Base-by-base conservation (phyloP, 1,140 invertebrate genomes). In the Calliphora vicina region DNA sequence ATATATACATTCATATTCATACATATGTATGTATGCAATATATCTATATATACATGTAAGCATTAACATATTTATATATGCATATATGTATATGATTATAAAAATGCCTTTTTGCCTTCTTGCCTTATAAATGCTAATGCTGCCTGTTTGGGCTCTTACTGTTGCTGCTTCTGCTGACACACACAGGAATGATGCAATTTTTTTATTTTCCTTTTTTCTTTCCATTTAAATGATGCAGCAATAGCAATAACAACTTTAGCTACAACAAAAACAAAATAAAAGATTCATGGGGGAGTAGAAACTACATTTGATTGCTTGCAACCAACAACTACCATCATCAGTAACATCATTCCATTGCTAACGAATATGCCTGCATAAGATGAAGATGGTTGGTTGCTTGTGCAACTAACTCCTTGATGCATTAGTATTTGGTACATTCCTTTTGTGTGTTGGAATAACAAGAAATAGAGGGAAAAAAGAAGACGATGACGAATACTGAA, bases 371-470 rank as follows among this genome's bases (percentile, higher is more conserved):
- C 50, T 12, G 13, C 50, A 17, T 15, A 12, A 15, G 45, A 12
- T 50, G 45, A 12, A 5, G 45, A 12, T 50, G 12, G 13, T 57
- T 35, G 50, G 50, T 15, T 57, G 50, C 50, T 57, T 57, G 13
- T 17, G 50, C 50, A 1, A 17, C n/a, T 67, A 67, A 67, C 61
- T 67, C 61, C 61, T 67, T 67, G n/a, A 67, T 23, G 61, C 20
- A 67, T 67, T 67, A 67, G 61, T n/a, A 67, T 67, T 67, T 67
- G n/a, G n/a, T 67, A 67, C 61, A 67, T 67, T 67, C 61, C 61
- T 67, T 67, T 67, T 67, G 61, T 67, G 61, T 50, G 45, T 50
- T 50, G 45, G 15, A 13, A 50, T 13, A 13, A 50, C 12, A 17
- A 50, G 12, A 50, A 50, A 50, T 50, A 13, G n/a, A n/a, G n/a